Evolutionary conservation across 2,797 vertebrate genomes (phyloP), one percentile per base, ranked within the genome.

Genomic region (Gobionotothen gibberifrons): DNA sequence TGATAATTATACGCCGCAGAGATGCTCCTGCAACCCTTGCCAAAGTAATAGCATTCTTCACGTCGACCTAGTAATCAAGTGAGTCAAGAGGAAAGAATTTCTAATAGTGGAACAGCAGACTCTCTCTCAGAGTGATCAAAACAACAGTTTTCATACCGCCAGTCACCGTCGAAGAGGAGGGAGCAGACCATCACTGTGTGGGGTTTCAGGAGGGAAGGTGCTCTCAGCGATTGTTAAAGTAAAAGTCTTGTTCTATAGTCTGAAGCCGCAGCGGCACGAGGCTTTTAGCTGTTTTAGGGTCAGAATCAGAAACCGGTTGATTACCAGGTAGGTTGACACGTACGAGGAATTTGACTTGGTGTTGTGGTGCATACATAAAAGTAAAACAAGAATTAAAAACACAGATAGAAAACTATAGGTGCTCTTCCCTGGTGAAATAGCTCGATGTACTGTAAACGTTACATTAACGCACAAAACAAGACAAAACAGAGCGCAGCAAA

Each of bases 51-150:
- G 72, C 76, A 67, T 47, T 29, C 54, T 62, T 59, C n/a, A 29
- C 3, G 2, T 54, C 43, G n/a, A 76, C 46, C 78, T 64, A 22
- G 73, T 58, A 88, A 87, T 86, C 72, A 82, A 68, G 62, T 89
- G 84, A 89, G 72, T 90, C 78, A 87, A 51, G 56, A 64, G 83
- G 82, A 87, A 88, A 76, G 78, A 80, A 87, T 88, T 81, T 73
- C 36, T 68, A 71, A 69, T 84, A 78, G 81, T n/a, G 65, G 66
- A 74, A 79, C 5, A 46, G 22, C 17, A n/a, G 16, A 69, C 48
- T 75, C 61, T 60, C 61, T 43, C 40, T 43, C 16, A 0, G 40
- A 60, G 40, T 19, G 49, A 82, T 78, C 44, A 72, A 72, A 71
- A 78, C 69, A 84, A 42, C 51, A 40, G 71, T 48, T 62, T 72